Evolutionary conservation across 2,113 vertebrate species (phyloP), one percentile per base, ranked within the genome.

Genomic region (Ageneiosus marmoratus): DNA sequence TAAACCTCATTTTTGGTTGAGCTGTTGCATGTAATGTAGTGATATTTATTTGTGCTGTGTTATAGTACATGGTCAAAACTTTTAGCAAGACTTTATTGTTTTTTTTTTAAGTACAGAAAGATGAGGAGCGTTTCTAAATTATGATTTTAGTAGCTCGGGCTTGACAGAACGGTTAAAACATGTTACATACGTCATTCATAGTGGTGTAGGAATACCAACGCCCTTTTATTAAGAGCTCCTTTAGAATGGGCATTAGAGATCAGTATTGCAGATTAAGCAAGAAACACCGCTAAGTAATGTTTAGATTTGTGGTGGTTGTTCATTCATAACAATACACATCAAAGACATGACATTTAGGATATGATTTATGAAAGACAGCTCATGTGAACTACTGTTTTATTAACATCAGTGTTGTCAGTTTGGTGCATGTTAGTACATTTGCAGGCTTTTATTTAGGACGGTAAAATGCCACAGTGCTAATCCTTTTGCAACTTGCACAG

Each of bases 1-100:
- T 46, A 80, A 20, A 18, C 75, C 62, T 44, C 78, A 63, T 37
- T 27, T 84, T 77, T 44, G 11, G 72, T 75, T 67, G 34, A 37
- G 53, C 51, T 81, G 44, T 65, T 89, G 88, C 90, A 91, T 87
- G 86, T 85, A 27, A 72, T 55, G 55, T 83, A 79, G 82, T 62
- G 53, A 27, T 84, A 72, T 86, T 85, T 85, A 80, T 85, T 70
- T 81, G 78, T 84, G 82, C 15, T 24, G 58, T 65, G 67, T 65
- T 44, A 55, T 34, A 79, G 18, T n/a, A n/a, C n/a, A n/a, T 0
- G 5, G 24, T 56, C 44, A 51, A 32, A 82, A 63, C 2, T 37
- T 15, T 22, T 41, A 55, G 16, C 0, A 3, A 29, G 24, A 16
- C 18, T 53, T 11, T 3, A 29, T 34, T 48, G 46, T 29, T 27